A percentile compares a stretch with the other conserved stretches of the same genome.
These are phyloP conservation scores for Tragopan temminckii DNA, from an alignment of 2,797 vertebrate genomes.

Conservation along the genomic window DNA sequence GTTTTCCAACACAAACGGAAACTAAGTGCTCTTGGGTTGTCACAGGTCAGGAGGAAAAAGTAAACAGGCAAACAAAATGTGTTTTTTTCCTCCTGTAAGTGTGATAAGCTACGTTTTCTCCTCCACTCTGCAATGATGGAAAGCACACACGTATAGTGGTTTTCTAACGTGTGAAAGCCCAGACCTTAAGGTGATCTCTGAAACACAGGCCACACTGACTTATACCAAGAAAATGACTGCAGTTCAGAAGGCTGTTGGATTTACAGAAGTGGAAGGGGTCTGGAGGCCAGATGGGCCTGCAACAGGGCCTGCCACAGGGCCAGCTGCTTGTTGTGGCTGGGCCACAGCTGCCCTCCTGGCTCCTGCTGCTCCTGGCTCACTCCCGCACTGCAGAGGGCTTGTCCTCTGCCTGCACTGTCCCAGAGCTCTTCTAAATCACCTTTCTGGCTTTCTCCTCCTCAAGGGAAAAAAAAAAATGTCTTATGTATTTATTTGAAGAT, in stretches of 20 bases:
- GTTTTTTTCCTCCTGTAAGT: background rate
- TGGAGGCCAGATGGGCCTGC: background rate
- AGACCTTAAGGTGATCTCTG: background rate
- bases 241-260: background rate
- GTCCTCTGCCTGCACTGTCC: background rate
- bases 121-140: background rate
- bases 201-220: background rate
- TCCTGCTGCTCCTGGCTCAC: background rate
- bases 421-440: background rate
- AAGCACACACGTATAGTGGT: background rate
- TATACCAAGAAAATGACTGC: background rate
- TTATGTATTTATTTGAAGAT: background rate
- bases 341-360: background rate
- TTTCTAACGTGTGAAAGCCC: background rate
- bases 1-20: background rate
- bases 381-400: background rate
- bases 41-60: background rate
- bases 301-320: background rate
- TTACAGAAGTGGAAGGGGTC: background rate
- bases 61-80: background rate
- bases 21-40: background rate
- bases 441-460: background rate
- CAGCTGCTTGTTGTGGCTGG: background rate
- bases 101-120: background rate
- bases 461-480: background rate